Conservation (phyloP, 1,140 invertebrate species). For the Scylla paramamosain region DNA sequence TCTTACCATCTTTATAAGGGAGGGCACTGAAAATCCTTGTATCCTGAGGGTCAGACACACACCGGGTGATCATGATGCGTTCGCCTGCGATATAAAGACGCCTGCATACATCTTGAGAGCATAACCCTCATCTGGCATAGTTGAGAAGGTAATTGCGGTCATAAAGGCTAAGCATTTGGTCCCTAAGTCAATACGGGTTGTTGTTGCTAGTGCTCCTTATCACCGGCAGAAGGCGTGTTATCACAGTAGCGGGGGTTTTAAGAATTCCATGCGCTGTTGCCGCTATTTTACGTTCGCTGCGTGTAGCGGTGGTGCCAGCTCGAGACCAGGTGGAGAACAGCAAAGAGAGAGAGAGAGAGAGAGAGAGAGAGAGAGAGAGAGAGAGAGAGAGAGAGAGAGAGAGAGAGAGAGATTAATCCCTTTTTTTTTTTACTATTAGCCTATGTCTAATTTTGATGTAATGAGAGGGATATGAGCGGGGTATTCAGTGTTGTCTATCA, state of each 20-base stretch:
- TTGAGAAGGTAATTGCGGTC: neutral
- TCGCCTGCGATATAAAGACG: neutral
- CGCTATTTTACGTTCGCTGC: neutral
- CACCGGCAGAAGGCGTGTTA: neutral
- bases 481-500: too few species aligned
- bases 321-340: neutral
- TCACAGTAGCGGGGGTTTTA: neutral
- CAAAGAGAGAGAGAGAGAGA: slow-evolving; percentile 46
- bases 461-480: neutral
- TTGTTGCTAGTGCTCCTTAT: neutral
- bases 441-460: neutral
- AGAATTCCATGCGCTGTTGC: neutral
- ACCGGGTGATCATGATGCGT: neutral
- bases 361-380: slow-evolving; percentile 11
- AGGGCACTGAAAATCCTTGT: neutral
- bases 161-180: neutral
- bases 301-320: neutral
- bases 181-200: neutral
- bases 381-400: neutral
- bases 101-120: neutral
- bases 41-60: neutral
- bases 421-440: neutral
- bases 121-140: neutral
- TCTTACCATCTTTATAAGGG: neutral
- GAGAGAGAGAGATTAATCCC: too few species aligned